These are phyloP conservation scores for Nesidiocoris tenuis DNA, from an alignment of 2,888 invertebrate species.

Conservation along the genomic window DNA sequence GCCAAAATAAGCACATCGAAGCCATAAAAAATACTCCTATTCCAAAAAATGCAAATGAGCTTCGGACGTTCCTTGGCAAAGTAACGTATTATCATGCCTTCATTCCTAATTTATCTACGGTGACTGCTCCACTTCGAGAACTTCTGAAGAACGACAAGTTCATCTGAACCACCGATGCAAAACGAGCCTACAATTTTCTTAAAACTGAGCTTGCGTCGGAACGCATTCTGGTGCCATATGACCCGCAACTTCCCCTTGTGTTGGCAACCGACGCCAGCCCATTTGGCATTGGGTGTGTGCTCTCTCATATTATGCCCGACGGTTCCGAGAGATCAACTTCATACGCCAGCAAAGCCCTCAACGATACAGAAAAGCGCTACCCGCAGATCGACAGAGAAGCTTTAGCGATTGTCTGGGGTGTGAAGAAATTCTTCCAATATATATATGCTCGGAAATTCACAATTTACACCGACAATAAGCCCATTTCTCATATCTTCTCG, in stretches of 20 bases:
- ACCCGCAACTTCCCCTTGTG: too few relatives aligned
- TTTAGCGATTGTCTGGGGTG: too few relatives aligned
- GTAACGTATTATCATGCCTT: background rate
- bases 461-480: too few relatives aligned
- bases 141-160: background rate
- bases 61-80: background rate
- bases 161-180: background rate
- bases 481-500: too few relatives aligned
- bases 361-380: conserved; percentile 51
- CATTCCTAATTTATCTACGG: background rate
- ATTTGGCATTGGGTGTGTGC: conserved; percentile 13
- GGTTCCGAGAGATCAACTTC: conserved; percentile 54
- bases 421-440: conserved; percentile 54
- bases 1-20: background rate
- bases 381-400: too few relatives aligned
- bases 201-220: too few relatives aligned
- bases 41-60: background rate
- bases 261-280: conserved; percentile 52
- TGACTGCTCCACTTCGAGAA: background rate
- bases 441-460: conserved; percentile 54
- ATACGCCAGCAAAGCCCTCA: conserved; percentile 53
- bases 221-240: background rate
- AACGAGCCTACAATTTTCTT: background rate
- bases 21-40: background rate
- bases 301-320: conserved; percentile 52